Conservation (phyloP, 2,888 invertebrate genomes). For the Sabatieria punctata region DNA sequence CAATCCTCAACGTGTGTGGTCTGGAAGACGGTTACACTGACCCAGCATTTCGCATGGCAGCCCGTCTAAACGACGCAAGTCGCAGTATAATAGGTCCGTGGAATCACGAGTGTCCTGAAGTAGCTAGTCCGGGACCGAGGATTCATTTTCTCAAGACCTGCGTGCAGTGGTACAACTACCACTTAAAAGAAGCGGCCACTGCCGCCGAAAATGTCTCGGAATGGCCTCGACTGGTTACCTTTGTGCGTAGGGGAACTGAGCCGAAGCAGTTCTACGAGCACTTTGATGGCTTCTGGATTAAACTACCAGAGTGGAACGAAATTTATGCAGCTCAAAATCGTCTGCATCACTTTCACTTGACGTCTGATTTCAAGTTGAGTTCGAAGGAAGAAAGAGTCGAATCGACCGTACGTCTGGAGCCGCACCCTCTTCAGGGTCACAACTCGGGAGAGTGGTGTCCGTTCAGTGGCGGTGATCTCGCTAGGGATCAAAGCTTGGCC, state of each 20-base stretch:
- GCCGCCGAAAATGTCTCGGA: not conserved
- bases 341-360: not conserved
- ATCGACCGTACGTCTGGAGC: no score
- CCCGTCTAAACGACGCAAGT: not conserved
- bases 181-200: no score
- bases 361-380: no score
- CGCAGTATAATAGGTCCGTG: slow-evolving; percentile 13
- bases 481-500: not conserved
- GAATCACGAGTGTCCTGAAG: slow-evolving; percentile 13
- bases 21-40: slow-evolving; percentile 12
- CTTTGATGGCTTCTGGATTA: not conserved
- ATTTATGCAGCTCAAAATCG: not conserved
- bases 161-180: slow-evolving; percentile 12
- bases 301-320: not conserved
- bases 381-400: no score
- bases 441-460: not conserved
- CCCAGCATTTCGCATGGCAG: slow-evolving; percentile 11
- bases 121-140: slow-evolving; percentile 9
- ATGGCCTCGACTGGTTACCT: not conserved
- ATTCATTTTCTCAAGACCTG: slow-evolving; percentile 11
- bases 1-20: slow-evolving; percentile 10
- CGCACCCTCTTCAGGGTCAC: not conserved
- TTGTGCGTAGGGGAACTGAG: not conserved
- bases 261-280: not conserved
- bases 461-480: not conserved